phyloP scores from a whole-genome alignment of 2,888 invertebrate genomes.

The Oeneis ivallda region DNA sequence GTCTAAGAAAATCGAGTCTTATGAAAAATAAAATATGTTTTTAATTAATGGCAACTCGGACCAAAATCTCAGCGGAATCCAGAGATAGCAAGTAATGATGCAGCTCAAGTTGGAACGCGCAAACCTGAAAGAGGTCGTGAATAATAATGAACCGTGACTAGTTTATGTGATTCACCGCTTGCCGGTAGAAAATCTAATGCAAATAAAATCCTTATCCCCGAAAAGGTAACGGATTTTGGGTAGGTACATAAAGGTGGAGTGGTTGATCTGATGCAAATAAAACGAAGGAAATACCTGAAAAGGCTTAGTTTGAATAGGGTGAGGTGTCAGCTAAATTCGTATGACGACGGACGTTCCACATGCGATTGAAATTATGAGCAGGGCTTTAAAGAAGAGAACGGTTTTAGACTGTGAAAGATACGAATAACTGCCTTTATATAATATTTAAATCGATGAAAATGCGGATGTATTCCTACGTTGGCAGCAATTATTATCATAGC shows the following conservation, averaged over 20 bases:
- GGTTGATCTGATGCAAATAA: conserved; percentile 18
- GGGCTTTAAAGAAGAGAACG: neutral
- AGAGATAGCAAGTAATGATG: conserved; percentile 4
- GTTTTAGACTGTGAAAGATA: neutral
- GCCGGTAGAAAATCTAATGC: conserved; percentile 14
- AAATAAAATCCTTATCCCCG: conserved; percentile 20
- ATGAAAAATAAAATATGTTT: too few relatives aligned
- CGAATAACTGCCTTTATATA: neutral
- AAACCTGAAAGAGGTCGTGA: conserved; percentile 17
- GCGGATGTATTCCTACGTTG: neutral
- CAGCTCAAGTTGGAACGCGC: conserved; percentile 3
- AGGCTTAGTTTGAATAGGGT: conserved; percentile 20
- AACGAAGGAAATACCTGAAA: conserved; percentile 5
- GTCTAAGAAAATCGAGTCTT: too few relatives aligned
- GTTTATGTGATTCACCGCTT: conserved; percentile 18
- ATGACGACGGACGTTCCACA: conserved; percentile 9
- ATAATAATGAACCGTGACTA: conserved; percentile 19
- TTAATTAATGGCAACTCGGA: neutral
- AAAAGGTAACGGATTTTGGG: conserved; percentile 15
- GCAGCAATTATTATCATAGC: neutral
- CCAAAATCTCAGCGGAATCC: conserved; percentile 2
- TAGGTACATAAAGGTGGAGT: conserved; percentile 15
- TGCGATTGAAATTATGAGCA: neutral
- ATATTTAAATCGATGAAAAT: neutral
- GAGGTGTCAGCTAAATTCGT: conserved; percentile 8